Evolutionary conservation across 2,888 invertebrate species (phyloP).

Genomic region (Xiphydria camelus): DNA sequence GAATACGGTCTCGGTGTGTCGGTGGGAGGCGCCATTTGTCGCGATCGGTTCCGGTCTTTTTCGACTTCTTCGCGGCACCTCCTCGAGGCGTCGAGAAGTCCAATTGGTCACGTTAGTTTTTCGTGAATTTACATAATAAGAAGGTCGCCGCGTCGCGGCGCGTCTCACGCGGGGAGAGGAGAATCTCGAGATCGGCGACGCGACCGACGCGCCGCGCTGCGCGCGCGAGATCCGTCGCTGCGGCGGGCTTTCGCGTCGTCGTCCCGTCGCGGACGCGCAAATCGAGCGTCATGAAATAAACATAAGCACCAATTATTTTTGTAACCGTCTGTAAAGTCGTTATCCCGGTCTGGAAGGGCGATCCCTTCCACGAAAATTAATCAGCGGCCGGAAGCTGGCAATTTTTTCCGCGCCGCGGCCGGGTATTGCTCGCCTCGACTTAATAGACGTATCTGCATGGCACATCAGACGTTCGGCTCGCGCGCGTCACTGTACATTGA

Average conservation of each 20-base stretch:
- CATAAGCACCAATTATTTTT: conserved; percentile 37
- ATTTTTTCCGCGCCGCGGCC: conserved; percentile 38
- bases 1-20: conserved; percentile 8
- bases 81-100: conserved; percentile 9
- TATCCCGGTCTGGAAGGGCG: conserved; percentile 28
- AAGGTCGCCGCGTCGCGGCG: background rate
- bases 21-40: conserved; percentile 30
- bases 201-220: no score
- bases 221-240: no score
- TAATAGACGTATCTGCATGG: conserved; percentile 36
- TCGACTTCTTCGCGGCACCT: conserved; percentile 15
- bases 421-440: conserved; percentile 29
- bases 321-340: conserved; percentile 39
- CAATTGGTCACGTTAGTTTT: conserved; percentile 17
- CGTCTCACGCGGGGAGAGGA: no score
- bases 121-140: background rate
- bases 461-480: conserved; percentile 22
- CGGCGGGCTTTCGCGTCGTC: no score
- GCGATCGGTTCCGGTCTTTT: conserved; percentile 32
- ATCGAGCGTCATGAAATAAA: conserved; percentile 43
- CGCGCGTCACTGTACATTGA: no score
- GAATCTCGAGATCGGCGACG: no score
- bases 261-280: no score
- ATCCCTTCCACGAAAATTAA: conserved; percentile 48
- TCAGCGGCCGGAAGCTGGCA: conserved; percentile 48